Percentiles rank a stretch among this genome's conserved stretches.
These are phyloP conservation scores for Onthophagus sagittarius DNA, from an alignment of 2,888 invertebrate species.

Conservation along the genomic window DNA sequence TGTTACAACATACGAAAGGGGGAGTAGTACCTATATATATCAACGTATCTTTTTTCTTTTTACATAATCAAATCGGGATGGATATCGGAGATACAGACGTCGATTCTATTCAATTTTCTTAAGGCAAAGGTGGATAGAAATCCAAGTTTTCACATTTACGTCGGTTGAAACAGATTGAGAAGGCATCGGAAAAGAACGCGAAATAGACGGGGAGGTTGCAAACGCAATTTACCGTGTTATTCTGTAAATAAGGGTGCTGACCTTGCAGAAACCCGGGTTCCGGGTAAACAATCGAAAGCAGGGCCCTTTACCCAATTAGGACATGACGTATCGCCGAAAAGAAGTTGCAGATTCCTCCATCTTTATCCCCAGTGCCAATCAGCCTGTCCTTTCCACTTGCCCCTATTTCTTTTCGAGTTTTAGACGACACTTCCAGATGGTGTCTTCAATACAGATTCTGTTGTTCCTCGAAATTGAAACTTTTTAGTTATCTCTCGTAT, in stretches of 20 bases:
- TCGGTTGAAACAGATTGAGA: neutral
- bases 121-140: neutral
- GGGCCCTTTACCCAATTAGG: constrained; percentile 9
- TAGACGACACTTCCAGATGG: no score
- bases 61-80: neutral
- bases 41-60: no score
- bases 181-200: neutral
- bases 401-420: neutral
- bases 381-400: neutral
- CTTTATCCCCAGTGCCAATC: neutral
- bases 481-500: no score
- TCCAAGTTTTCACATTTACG: neutral
- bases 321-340: neutral
- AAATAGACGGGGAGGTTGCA: neutral
- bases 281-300: constrained; percentile 4
- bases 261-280: neutral
- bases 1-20: no score
- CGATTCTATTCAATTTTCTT: neutral
- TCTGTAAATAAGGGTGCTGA: constrained; percentile 8
- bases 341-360: neutral
- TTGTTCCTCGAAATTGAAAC: no score
- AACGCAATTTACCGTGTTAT: constrained; percentile 6
- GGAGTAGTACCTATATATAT: no score
- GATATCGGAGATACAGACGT: neutral
- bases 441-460: no score